Conservation (phyloP, 2,113 vertebrate genomes). For the Zapornia atra region DNA sequence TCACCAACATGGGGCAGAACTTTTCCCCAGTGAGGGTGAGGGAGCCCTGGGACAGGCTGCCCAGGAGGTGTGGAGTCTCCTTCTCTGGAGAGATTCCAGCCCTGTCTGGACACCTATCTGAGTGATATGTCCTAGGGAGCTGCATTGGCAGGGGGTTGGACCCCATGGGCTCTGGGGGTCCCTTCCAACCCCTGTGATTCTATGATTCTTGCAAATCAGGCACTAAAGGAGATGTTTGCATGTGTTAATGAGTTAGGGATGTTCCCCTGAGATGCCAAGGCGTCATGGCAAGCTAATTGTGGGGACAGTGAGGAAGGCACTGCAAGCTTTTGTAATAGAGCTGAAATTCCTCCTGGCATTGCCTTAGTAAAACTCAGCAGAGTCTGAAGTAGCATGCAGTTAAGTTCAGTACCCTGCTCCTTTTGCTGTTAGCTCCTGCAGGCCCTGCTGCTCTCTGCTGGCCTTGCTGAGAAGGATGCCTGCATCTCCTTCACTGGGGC, state of each 20-base stretch:
- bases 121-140: too few species aligned
- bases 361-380: neutral
- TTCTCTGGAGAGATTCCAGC: too few species aligned
- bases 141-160: too few species aligned
- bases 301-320: neutral
- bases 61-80: too few species aligned
- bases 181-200: too few species aligned
- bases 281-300: neutral
- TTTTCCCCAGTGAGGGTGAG: too few species aligned
- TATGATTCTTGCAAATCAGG: neutral
- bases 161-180: too few species aligned
- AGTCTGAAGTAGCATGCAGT: neutral
- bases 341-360: neutral
- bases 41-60: too few species aligned
- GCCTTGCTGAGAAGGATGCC: neutral
- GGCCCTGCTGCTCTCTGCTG: slow-evolving; percentile 64
- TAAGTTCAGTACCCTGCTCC: neutral
- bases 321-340: neutral
- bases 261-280: neutral
- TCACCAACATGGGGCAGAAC: too few species aligned
- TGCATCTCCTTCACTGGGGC: neutral
- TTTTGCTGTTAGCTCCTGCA: neutral
- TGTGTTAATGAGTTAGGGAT: neutral
- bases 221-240: neutral
- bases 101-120: too few species aligned